Base-by-base conservation (phyloP, 2,113 vertebrate species). In the Xyliphius kryptos region DNA sequence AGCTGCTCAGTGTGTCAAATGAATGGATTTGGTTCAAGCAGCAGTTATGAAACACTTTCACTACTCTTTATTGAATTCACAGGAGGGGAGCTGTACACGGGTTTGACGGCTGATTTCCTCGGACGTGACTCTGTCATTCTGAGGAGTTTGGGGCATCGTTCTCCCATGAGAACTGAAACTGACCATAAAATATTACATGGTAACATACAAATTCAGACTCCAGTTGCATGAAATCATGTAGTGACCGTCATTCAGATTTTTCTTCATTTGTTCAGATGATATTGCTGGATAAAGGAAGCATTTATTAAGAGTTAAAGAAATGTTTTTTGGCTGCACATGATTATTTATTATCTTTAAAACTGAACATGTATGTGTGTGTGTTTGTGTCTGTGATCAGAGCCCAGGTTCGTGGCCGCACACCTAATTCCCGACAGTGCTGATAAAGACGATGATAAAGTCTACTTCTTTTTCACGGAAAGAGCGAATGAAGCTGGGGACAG, bases 391-490 rank as follows among this genome's bases (percentile, higher is more conserved):
- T n/a, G n/a, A n/a, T n/a, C n/a, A 98, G 95, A 94, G 4, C 93
- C 95, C 14, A 88, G 83, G 76, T 98, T 98, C 59, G 81, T 98
- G 70, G 87, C 89, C 7, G 91, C 89, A 0, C 81, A 92, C 77
- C 78, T 88, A 66, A 90, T 98, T 79, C 89, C 93, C 0, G 95
- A 98, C 80, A 94, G 87, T 0, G 76, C 89, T 0, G 94, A 98
- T 77, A 80, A 60, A 5, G 91, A 95, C 26, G 85, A 97, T 0
- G 89, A 98, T 74, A 98, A 98, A 76, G 89, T 93, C 2, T 98
- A 98, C 74, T 98, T 97, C 83, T 97, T 98, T 89, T 98, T 97
- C 81, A 95, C 89, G 0, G 95, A 98, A 82, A 91, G 89, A 38
- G 85, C 89, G 44, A 80, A 81, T 0, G 90, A 91, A 16, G 74